Evolutionary conservation across 2,888 invertebrate species (phyloP).

Genomic region (Nowickia ferox): DNA sequence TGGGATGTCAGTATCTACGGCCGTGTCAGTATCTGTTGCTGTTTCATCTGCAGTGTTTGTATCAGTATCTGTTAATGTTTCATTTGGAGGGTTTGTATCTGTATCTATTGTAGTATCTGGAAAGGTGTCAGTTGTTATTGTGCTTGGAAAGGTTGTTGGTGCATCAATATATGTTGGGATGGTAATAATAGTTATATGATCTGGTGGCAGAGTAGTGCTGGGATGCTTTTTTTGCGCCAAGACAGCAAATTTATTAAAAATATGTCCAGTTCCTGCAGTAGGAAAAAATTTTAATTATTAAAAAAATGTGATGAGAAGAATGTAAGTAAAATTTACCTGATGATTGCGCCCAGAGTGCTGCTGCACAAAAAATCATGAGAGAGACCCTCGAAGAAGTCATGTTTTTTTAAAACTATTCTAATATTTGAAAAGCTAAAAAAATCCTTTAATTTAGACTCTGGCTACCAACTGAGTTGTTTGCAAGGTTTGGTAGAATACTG

Average conservation of each 20-base stretch:
- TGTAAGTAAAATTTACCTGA: slow-evolving; percentile 24
- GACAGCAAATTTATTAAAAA: slow-evolving; percentile 47
- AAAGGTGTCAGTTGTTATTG: too few relatives aligned
- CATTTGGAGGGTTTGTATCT: background rate
- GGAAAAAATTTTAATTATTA: background rate
- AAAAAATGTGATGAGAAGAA: background rate
- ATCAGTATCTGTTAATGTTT: background rate
- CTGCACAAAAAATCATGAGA: slow-evolving; percentile 26
- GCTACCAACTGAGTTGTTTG: background rate
- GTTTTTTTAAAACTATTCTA: background rate
- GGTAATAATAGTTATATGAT: background rate
- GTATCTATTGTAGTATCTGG: background rate
- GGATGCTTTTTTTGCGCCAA: slow-evolving; percentile 15
- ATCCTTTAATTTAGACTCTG: background rate
- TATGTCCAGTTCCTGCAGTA: background rate
- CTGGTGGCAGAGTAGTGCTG: slow-evolving; percentile 17
- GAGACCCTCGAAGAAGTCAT: slow-evolving; percentile 29
- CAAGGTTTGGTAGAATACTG: slow-evolving; percentile 29
- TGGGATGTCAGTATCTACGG: background rate
- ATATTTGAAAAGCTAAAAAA: background rate
- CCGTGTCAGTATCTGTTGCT: too few relatives aligned
- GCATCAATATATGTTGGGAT: background rate
- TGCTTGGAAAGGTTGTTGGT: background rate
- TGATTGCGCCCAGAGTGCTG: slow-evolving; percentile 27
- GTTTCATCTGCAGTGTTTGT: background rate